phyloP scores from a whole-genome alignment of 2,888 invertebrate genomes.

The Phortica okadai region DNA sequence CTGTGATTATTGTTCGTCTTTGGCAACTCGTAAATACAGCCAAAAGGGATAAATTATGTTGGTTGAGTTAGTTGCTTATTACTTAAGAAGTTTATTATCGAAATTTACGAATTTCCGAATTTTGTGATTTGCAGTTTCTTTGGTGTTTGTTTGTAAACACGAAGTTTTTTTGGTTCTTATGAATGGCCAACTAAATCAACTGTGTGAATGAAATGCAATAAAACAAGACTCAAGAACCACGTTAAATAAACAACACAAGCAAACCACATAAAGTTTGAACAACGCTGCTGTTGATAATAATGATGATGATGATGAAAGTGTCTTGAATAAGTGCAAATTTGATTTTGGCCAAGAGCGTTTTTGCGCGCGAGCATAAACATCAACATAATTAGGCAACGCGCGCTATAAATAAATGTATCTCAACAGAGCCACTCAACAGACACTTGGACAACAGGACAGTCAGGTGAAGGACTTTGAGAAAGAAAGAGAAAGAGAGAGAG shows the following conservation, averaged over 20 bases:
- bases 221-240: not conserved
- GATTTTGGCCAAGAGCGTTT: conserved; percentile 20
- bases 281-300: not conserved
- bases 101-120: too few species aligned
- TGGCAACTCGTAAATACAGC: too few species aligned
- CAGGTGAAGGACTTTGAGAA: not conserved
- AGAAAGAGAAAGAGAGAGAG: not conserved
- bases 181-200: conserved; percentile 14
- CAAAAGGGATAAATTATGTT: too few species aligned
- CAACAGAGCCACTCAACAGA: conserved; percentile 18
- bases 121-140: too few species aligned
- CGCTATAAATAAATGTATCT: conserved; percentile 13
- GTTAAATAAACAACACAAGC: not conserved
- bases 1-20: too few species aligned
- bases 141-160: too few species aligned
- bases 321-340: conserved; percentile 30
- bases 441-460: not conserved
- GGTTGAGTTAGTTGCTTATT: too few species aligned
- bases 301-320: conserved; percentile 6
- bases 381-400: conserved; percentile 24
- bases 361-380: conserved; percentile 6
- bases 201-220: not conserved
- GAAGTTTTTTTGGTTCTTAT: not conserved
- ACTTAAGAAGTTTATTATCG: too few species aligned
- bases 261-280: conserved; percentile 8